Evolutionary conservation across 2,113 vertebrate species (phyloP).

Genomic region (Apaloderma vittatum): DNA sequence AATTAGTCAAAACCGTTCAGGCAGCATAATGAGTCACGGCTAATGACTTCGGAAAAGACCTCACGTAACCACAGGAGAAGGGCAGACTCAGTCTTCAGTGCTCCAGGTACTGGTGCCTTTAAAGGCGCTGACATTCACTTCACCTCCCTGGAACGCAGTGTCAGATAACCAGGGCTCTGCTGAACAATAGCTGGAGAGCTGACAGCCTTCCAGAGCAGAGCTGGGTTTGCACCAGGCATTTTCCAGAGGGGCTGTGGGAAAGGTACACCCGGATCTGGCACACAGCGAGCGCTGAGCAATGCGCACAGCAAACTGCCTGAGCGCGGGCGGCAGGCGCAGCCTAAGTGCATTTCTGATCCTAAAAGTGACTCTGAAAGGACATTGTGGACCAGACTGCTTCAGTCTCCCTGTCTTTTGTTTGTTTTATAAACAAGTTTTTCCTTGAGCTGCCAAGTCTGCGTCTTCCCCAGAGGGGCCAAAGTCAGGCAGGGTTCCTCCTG

Average conservation of each 20-base stretch:
- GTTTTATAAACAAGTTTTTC: neutral
- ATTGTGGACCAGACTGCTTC: neutral
- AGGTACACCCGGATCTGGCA: neutral
- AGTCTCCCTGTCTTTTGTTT: neutral
- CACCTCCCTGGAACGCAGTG: constrained; percentile 13
- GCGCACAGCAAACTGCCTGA: neutral
- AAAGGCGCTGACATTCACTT: constrained; percentile 47
- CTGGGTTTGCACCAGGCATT: neutral
- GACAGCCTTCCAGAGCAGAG: neutral
- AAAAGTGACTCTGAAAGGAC: neutral
- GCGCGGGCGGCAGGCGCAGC: neutral
- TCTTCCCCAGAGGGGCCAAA: neutral
- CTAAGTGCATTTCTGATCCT: neutral
- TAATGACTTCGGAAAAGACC: neutral
- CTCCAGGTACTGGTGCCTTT: constrained; percentile 24
- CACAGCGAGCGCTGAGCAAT: neutral
- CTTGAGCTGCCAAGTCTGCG: neutral
- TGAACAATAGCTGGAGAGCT: neutral
- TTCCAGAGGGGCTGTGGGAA: neutral
- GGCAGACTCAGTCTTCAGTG: neutral
- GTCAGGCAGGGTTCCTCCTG: neutral
- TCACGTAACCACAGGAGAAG: neutral
- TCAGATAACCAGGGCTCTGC: neutral
- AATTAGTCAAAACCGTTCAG: neutral
- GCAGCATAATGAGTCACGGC: neutral